Evolutionary conservation across 2,797 vertebrate species (phyloP).

Genomic region (Leptoclinus maculatus): DNA sequence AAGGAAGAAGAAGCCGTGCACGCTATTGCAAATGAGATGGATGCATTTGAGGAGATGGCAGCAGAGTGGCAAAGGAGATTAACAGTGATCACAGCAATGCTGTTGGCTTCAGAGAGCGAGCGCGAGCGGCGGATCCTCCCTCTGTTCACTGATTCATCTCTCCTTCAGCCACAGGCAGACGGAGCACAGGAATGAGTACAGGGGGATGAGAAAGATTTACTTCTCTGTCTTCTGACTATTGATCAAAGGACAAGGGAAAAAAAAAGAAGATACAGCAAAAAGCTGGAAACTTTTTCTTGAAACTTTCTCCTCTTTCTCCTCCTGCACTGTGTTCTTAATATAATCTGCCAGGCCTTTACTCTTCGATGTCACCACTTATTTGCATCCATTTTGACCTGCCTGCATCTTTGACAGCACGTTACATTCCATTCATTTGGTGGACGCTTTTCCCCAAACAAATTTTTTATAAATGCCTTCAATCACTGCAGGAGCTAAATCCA

Average conservation of each 20-base stretch:
- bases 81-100: slow-evolving; percentile 79
- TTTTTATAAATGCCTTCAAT: neutral
- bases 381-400: neutral
- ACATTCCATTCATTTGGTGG: neutral
- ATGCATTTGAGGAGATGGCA: slow-evolving; percentile 78
- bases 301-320: slow-evolving; percentile 65
- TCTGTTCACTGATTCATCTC: slow-evolving; percentile 76
- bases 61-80: slow-evolving; percentile 81
- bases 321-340: slow-evolving; percentile 33
- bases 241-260: slow-evolving; percentile 74
- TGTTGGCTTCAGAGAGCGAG: slow-evolving; percentile 75
- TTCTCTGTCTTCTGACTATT: slow-evolving; percentile 73
- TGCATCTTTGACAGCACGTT: neutral
- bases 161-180: slow-evolving; percentile 76
- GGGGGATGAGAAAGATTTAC: slow-evolving; percentile 73
- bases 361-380: neutral
- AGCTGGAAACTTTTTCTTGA: slow-evolving; percentile 58
- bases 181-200: slow-evolving; percentile 66
- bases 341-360: slow-evolving; percentile 15
- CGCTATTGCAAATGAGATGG: slow-evolving; percentile 75
- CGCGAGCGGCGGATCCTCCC: slow-evolving; percentile 71
- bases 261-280: slow-evolving; percentile 49
- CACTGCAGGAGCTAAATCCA: neutral
- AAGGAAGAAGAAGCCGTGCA: slow-evolving; percentile 73
- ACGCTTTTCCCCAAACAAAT: neutral